Conservation (phyloP, 2,797 vertebrate species). For the Staurois parvus region DNA sequence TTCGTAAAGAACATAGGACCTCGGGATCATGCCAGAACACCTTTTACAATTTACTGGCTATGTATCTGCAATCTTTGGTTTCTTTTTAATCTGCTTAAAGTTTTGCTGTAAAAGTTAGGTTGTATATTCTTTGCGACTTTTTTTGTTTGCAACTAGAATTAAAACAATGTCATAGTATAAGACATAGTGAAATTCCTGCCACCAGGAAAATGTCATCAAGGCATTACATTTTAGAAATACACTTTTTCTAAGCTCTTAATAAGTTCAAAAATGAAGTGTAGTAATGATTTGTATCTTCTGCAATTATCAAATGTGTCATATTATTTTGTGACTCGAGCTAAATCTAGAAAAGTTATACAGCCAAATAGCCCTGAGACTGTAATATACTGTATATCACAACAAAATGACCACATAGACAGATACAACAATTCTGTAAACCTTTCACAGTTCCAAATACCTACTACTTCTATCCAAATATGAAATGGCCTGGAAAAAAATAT, state of each 20-base stretch:
- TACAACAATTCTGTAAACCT: conserved; percentile 3
- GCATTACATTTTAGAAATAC: conserved; percentile 7
- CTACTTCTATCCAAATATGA: neutral
- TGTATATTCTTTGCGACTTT: neutral
- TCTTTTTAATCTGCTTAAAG: no score
- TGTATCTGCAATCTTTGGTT: no score
- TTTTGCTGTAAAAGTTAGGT: neutral
- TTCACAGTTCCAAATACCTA: neutral
- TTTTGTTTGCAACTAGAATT: no score
- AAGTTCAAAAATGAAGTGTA: conserved; percentile 28
- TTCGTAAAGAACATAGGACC: no score
- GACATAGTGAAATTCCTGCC: conserved; percentile 1
- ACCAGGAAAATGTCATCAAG: neutral
- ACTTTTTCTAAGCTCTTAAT: conserved; percentile 3
- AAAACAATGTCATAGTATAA: neutral
- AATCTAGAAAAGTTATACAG: conserved; percentile 22
- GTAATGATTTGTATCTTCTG: conserved; percentile 42
- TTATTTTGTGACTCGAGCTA: conserved; percentile 12
- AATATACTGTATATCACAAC: conserved; percentile 26
- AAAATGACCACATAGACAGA: conserved; percentile 29
- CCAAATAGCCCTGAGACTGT: conserved; percentile 11
- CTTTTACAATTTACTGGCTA: no score
- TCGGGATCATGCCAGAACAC: no score
- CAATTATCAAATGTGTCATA: conserved; percentile 38
- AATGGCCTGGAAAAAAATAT: neutral